These are phyloP conservation scores for Dexiosoma caninum DNA, from an alignment of 2,888 invertebrate species.

Conservation along the genomic window DNA sequence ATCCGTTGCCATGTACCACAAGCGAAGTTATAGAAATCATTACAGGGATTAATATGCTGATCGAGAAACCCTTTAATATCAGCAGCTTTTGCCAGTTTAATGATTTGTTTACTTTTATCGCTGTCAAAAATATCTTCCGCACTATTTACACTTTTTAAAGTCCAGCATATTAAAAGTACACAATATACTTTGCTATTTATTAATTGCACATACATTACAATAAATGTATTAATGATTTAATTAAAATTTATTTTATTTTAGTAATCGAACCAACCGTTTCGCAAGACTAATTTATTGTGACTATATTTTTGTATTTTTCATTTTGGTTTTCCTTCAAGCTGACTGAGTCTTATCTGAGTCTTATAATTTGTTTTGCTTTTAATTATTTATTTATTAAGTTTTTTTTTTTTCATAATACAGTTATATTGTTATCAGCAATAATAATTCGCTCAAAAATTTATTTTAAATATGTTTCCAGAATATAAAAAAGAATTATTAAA, in stretches of 20 bases:
- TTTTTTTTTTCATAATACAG: neutral
- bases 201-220: slow-evolving; percentile 22
- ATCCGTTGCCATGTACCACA: slow-evolving; percentile 87
- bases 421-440: slow-evolving; percentile 24
- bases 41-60: slow-evolving; percentile 83
- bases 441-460: neutral
- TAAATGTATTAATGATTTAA: neutral
- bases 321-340: neutral
- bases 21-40: slow-evolving; percentile 89
- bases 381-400: neutral
- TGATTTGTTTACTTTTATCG: slow-evolving; percentile 76
- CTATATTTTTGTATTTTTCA: neutral
- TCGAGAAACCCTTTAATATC: slow-evolving; percentile 88
- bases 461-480: neutral
- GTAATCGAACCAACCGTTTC: slow-evolving; percentile 24
- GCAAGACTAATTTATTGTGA: slow-evolving; percentile 20
- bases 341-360: too few relatives aligned
- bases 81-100: slow-evolving; percentile 81
- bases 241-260: neutral
- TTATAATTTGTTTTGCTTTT: slow-evolving; percentile 24
- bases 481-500: too few relatives aligned
- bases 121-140: slow-evolving; percentile 62
- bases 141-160: neutral
- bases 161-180: slow-evolving; percentile 2
- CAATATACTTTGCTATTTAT: neutral